These are phyloP conservation scores for Syrmaticus mikado DNA, from an alignment of 2,113 vertebrate species.

Conservation along the genomic window DNA sequence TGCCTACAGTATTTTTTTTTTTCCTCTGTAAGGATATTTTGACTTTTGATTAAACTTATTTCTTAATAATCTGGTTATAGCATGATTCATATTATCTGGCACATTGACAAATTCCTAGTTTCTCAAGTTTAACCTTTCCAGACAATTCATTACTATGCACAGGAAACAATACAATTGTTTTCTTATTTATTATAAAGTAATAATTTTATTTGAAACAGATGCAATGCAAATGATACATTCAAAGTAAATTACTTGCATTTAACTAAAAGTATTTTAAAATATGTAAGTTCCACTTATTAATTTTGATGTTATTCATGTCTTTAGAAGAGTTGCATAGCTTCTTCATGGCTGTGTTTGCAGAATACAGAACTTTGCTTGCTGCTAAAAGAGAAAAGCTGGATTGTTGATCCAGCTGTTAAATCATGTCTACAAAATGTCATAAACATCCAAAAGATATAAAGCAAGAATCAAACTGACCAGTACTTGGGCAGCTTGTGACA, in stretches of 20 bases:
- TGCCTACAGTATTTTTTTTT: not conserved
- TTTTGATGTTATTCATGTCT: not conserved
- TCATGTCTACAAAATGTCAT: not conserved
- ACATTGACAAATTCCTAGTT: not conserved
- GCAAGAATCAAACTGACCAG: slow-evolving; percentile 32
- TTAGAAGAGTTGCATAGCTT: not conserved
- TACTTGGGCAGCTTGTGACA: slow-evolving; percentile 2
- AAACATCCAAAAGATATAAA: slow-evolving; percentile 33
- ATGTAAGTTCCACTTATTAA: not conserved
- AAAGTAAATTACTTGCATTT: not conserved
- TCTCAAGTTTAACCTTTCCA: not conserved
- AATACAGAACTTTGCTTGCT: not conserved
- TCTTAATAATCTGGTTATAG: not conserved
- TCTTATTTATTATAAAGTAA: not conserved
- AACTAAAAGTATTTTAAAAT: not conserved
- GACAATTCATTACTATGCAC: not conserved
- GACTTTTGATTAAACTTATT: not conserved
- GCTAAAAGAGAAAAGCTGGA: not conserved
- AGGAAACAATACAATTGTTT: not conserved
- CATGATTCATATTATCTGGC: not conserved
- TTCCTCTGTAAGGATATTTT: not conserved
- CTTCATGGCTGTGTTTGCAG: not conserved
- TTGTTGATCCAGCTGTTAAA: slow-evolving; percentile 6
- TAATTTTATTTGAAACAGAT: not conserved
- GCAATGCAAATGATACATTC: not conserved